Evolutionary conservation across 1,140 invertebrate genomes (phyloP).

Genomic region (Solenopsis fugax): DNA sequence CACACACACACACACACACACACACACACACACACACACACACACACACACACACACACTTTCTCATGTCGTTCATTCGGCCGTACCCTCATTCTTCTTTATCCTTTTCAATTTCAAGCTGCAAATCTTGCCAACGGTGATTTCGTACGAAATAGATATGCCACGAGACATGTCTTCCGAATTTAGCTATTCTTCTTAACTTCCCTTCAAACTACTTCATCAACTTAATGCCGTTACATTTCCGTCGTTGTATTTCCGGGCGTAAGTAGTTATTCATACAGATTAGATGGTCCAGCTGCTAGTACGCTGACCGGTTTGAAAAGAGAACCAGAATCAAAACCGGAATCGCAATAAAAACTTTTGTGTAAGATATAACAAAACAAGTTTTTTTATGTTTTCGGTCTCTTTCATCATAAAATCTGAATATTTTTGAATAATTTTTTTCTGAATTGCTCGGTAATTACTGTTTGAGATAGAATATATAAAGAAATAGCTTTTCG

Average conservation of each 20-base stretch:
- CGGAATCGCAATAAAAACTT: constrained; percentile 9
- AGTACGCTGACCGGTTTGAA: constrained; percentile 41
- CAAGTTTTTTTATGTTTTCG: neutral
- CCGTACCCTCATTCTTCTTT: no score
- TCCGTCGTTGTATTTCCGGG: neutral
- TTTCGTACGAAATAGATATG: constrained; percentile 69
- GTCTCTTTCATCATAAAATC: neutral
- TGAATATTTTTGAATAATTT: neutral
- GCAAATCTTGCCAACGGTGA: constrained; percentile 61
- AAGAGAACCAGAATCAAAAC: constrained; percentile 30
- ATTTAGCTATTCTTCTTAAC: neutral
- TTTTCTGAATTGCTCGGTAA: neutral
- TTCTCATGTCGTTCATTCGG: no score
- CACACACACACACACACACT: no score
- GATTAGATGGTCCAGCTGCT: constrained; percentile 6
- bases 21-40: no score
- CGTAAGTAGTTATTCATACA: constrained; percentile 22
- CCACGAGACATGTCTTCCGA: neutral
- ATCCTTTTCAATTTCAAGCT: constrained; percentile 57
- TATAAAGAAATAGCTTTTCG: neutral
- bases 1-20: no score
- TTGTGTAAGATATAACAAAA: constrained; percentile 8
- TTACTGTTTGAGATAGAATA: neutral
- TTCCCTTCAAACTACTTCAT: constrained; percentile 1
- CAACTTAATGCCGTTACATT: neutral